Evolutionary conservation across 1,140 invertebrate species (phyloP).

Genomic region (Megathymus violae): DNA sequence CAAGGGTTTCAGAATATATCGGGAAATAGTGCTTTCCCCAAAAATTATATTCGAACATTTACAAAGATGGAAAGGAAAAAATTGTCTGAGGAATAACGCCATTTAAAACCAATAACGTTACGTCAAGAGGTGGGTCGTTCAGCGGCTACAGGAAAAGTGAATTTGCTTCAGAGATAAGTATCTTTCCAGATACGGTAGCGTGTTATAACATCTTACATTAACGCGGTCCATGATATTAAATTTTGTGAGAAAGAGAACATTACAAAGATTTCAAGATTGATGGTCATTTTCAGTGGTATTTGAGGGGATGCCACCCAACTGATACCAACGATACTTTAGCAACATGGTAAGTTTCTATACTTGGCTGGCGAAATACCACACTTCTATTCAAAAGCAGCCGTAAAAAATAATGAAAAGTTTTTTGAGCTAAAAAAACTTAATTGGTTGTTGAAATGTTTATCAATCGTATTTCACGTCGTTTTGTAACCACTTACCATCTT

Average conservation of each 20-base stretch:
- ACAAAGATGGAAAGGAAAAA: constrained; percentile 13
- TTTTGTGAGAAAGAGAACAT: not conserved
- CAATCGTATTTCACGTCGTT: too few species aligned
- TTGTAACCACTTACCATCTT: too few species aligned
- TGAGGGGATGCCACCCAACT: too few species aligned
- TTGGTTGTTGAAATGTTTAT: too few species aligned
- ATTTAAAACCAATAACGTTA: constrained; percentile 29
- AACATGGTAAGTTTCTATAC: too few species aligned
- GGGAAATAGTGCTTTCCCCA: constrained; percentile 21
- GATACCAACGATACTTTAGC: too few species aligned
- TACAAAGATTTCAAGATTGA: too few species aligned
- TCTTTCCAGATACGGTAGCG: not conserved
- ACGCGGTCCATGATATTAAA: not conserved
- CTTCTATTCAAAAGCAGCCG: too few species aligned
- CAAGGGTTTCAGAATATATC: constrained; percentile 18
- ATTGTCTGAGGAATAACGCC: constrained; percentile 20
- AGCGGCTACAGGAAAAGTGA: constrained; percentile 12
- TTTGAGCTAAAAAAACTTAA: too few species aligned
- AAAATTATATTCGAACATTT: constrained; percentile 19
- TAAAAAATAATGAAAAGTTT: too few species aligned
- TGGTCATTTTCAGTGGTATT: too few species aligned
- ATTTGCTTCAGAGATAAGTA: constrained; percentile 7
- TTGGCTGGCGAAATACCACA: too few species aligned
- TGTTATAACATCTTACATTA: not conserved
- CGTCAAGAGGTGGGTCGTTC: constrained; percentile 16